Base-by-base conservation (phyloP, 2,113 vertebrate genomes). In the Datnioides undecimradiatus region DNA sequence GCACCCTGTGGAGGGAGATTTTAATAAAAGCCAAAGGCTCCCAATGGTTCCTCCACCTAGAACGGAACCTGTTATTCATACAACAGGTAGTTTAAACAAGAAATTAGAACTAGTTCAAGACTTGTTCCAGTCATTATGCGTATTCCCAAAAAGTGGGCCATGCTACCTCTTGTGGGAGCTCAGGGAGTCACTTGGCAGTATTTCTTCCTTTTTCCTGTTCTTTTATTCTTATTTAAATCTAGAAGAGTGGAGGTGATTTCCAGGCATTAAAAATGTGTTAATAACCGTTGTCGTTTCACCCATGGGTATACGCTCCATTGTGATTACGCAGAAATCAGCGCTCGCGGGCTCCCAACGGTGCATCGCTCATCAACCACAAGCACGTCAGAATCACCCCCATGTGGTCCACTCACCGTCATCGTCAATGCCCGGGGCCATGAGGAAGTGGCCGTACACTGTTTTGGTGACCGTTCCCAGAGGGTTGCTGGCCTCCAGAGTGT, bases 401-500 rank as follows among this genome's bases (percentile, higher is more conserved):
- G n/a, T 10, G 4, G 9, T 34, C 16, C 31, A 66, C 87, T 75
- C 85, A 94, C 94, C 93, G 0, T 80, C 83, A 0, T 86, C 90
- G 0, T 54, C 73, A 89, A 94, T 76, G 73, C 93, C 88, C 0
- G 97, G 97, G 13, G 94, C 94, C 52, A 94, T 90, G 76, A 99
- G 96, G 91, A 99, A 99, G 90, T 98, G 97, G 55, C 96, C 98
- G 2, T 94, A 96, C 86, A 99, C 96, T 0, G 97, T 97, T 94
- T 98, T 97, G 70, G 94, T 96, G 90, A 96, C 96, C 0, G 94
- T 95, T 59, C 98, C 98, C 80, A 99, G 85, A 0, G 94, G 87
- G 91, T 99, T 99, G 82, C 94, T 96, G 63, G 97, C 98, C 79
- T 98, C 94, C 43, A 99, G 96, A 0, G 98, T 99, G 90, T 99